A percentile compares a stretch with the other conserved stretches of the same genome.
Conservation (phyloP, 2,113 vertebrate genomes). For the Todiramphus chloris region DNA sequence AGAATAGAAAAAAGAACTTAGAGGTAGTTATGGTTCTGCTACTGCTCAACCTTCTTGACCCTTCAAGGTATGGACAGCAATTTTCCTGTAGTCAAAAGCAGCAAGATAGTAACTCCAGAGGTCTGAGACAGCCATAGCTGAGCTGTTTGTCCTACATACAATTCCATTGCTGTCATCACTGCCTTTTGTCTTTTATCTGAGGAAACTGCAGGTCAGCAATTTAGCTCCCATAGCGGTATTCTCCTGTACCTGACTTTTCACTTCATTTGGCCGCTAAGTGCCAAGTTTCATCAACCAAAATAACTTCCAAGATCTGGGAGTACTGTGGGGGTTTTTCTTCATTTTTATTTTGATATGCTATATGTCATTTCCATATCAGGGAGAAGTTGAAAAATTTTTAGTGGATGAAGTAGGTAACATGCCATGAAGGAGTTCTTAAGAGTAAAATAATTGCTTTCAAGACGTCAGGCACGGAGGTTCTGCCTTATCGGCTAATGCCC, state of each 20-base stretch:
- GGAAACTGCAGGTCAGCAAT: neutral
- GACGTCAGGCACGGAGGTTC: neutral
- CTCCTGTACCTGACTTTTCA: neutral
- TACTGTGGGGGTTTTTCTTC: neutral
- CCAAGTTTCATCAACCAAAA: neutral
- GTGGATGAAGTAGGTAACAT: neutral
- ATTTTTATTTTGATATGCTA: neutral
- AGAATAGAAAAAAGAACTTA: neutral
- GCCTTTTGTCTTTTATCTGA: neutral
- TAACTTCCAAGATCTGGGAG: neutral
- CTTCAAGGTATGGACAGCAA: neutral
- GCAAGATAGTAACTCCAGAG: neutral
- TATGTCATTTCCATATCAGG: neutral
- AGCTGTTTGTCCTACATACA: neutral
- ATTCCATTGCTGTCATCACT: accelerated
- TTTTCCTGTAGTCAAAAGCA: neutral
- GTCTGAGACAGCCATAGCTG: accelerated
- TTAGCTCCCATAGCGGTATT: neutral
- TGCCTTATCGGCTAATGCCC: conserved; percentile 20
- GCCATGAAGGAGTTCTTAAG: neutral
- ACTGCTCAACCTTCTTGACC: neutral
- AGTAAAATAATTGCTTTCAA: conserved; percentile 24
- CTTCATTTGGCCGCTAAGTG: neutral
- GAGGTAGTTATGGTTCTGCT: neutral
- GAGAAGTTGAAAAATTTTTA: conserved; percentile 7